Evolutionary conservation across 2,888 invertebrate species (phyloP).

Genomic region (Aphelenchoides bicaudatus): DNA sequence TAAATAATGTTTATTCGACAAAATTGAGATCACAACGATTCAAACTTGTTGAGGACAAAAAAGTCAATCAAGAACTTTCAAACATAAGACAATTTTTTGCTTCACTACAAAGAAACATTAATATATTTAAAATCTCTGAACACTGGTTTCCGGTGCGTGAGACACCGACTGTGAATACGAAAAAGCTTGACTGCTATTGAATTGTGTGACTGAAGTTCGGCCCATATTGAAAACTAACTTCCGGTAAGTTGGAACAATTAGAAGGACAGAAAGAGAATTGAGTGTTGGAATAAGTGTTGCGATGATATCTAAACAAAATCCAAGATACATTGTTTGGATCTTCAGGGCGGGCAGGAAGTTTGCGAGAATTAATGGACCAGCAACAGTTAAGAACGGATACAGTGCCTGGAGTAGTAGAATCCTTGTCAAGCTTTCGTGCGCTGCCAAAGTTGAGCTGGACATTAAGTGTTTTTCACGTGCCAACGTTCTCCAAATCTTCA

Average conservation of each 20-base stretch:
- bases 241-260: not conserved
- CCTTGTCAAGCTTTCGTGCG: not conserved
- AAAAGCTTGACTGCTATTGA: no score
- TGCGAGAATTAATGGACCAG: not conserved
- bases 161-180: no score
- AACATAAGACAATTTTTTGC: no score
- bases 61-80: no score
- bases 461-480: not conserved
- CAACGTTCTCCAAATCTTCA: not conserved
- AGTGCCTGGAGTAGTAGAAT: slow-evolving; percentile 1
- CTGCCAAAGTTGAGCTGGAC: not conserved
- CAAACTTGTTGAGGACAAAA: no score
- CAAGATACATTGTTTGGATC: slow-evolving; percentile 8
- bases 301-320: slow-evolving; percentile 3
- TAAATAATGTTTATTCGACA: no score
- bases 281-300: slow-evolving; percentile 10
- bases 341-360: slow-evolving; percentile 8
- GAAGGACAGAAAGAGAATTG: not conserved
- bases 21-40: no score
- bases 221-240: not conserved
- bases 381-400: slow-evolving; percentile 4
- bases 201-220: no score
- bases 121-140: no score
- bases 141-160: no score
- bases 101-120: no score